Percentiles rank a stretch among this genome's conserved stretches.
Evolutionary conservation across 2,888 invertebrate genomes (phyloP).

Genomic region (Tubiluchus corallicola): DNA sequence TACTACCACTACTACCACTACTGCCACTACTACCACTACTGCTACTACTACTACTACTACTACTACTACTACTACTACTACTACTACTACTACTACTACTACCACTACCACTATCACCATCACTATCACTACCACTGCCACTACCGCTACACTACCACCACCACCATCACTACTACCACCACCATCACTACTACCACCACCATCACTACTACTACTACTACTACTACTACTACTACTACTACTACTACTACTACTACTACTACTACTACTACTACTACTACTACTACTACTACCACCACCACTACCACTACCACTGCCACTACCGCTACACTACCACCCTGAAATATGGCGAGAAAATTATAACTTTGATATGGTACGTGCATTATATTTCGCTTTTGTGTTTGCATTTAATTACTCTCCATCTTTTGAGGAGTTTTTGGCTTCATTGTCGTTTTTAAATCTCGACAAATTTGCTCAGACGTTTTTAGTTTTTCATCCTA

Average conservation of each 20-base stretch:
- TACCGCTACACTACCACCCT: constrained; percentile 9
- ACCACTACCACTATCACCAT: constrained; percentile 11
- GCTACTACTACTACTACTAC: constrained; percentile 13
- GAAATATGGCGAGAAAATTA: too few relatives aligned
- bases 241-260: constrained; percentile 14
- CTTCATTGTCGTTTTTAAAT: too few relatives aligned
- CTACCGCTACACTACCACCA: too few relatives aligned
- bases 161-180: constrained; percentile 11
- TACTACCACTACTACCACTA: constrained; percentile 12
- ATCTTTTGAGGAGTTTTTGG: too few relatives aligned
- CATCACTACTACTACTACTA: constrained; percentile 13
- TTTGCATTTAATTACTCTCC: too few relatives aligned
- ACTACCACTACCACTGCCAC: constrained; percentile 12
- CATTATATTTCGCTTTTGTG: too few relatives aligned
- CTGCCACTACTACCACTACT: constrained; percentile 12
- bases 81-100: constrained; percentile 14
- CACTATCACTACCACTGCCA: constrained; percentile 13
- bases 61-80: constrained; percentile 12
- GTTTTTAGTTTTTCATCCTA: too few relatives aligned
- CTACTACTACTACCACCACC: constrained; percentile 12
- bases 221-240: constrained; percentile 13
- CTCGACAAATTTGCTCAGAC: too few relatives aligned
- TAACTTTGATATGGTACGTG: too few relatives aligned
- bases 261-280: constrained; percentile 12
- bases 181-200: constrained; percentile 13